A percentile compares a stretch with the other conserved stretches of the same genome.
Conservation (phyloP, 1,140 invertebrate genomes). For the Hycleus cichorii region DNA sequence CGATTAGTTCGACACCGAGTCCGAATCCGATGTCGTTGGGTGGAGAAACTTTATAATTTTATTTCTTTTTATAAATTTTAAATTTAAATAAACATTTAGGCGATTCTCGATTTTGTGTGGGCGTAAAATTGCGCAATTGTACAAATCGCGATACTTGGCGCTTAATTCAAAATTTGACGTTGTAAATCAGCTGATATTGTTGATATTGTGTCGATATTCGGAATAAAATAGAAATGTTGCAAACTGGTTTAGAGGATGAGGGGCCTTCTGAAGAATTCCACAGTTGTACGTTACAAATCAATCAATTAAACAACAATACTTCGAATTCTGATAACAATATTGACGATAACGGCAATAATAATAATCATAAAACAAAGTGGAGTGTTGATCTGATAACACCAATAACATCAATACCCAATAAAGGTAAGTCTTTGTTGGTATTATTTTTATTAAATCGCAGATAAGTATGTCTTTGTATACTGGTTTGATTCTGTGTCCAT, state of each 20-base stretch:
- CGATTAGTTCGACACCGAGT: slow-evolving; percentile 55
- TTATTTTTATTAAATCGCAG: too few species aligned
- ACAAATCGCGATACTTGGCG: too few species aligned
- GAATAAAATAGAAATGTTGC: too few species aligned
- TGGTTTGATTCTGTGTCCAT: slow-evolving; percentile 19
- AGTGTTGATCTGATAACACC: slow-evolving; percentile 27
- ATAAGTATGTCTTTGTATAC: slow-evolving; percentile 19
- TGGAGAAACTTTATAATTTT: neutral
- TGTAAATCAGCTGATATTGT: too few species aligned
- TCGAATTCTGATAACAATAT: slow-evolving; percentile 10
- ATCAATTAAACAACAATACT: slow-evolving; percentile 15
- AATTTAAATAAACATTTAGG: too few species aligned
- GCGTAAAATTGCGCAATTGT: too few species aligned
- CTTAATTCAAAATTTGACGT: too few species aligned
- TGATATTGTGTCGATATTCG: too few species aligned
- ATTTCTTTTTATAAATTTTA: too few species aligned
- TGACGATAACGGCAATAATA: slow-evolving; percentile 14
- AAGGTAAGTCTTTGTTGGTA: slow-evolving; percentile 19
- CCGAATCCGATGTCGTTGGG: slow-evolving; percentile 32
- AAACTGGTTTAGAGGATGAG: too few species aligned
- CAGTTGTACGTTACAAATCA: slow-evolving; percentile 32
- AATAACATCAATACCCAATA: slow-evolving; percentile 27
- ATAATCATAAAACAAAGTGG: slow-evolving; percentile 28
- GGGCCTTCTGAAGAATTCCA: slow-evolving; percentile 25
- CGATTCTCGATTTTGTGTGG: too few species aligned